Evolutionary conservation across 2,888 invertebrate genomes (phyloP).

Genomic region (Sycophila texana): DNA sequence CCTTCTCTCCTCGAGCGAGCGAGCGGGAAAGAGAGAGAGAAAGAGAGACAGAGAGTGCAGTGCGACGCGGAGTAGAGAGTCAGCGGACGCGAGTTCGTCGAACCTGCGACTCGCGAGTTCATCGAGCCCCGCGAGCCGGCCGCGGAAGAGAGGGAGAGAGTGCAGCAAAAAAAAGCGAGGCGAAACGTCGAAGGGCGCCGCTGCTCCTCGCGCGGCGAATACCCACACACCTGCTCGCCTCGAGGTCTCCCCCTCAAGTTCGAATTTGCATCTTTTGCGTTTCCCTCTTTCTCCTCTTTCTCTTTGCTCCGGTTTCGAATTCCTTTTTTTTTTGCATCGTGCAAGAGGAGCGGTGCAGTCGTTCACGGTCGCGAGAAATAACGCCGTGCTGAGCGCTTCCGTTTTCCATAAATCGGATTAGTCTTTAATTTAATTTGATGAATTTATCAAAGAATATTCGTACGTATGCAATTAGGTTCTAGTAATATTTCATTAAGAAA

Average conservation of each 20-base stretch:
- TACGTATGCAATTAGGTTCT: not conserved
- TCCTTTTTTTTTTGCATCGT: slow-evolving; percentile 1
- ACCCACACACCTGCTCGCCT: slow-evolving; percentile 24
- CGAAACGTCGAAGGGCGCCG: slow-evolving; percentile 46
- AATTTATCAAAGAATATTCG: not conserved
- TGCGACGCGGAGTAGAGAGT: slow-evolving; percentile 13
- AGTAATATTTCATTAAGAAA: not conserved
- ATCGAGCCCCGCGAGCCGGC: slow-evolving; percentile 31
- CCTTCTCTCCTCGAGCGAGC: slow-evolving; percentile 43
- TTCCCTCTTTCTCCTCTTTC: slow-evolving; percentile 14
- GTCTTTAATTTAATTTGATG: not conserved
- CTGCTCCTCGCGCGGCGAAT: not conserved
- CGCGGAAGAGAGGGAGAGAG: slow-evolving; percentile 12
- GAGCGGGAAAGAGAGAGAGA: too few species aligned
- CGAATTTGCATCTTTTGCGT: slow-evolving; percentile 39
- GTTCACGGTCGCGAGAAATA: not conserved
- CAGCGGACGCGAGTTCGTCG: slow-evolving; percentile 54
- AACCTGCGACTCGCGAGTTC: slow-evolving; percentile 49
- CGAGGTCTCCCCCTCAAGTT: not conserved
- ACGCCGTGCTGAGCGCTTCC: slow-evolving; percentile 13
- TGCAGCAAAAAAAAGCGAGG: slow-evolving; percentile 28
- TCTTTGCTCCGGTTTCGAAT: not conserved
- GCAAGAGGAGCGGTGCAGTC: not conserved
- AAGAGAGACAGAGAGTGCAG: too few species aligned
- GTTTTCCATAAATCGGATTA: slow-evolving; percentile 24